A percentile compares a stretch with the other conserved stretches of the same genome.
phyloP scores from a whole-genome alignment of 1,140 invertebrate species.

The Trichonephila clavipes region DNA sequence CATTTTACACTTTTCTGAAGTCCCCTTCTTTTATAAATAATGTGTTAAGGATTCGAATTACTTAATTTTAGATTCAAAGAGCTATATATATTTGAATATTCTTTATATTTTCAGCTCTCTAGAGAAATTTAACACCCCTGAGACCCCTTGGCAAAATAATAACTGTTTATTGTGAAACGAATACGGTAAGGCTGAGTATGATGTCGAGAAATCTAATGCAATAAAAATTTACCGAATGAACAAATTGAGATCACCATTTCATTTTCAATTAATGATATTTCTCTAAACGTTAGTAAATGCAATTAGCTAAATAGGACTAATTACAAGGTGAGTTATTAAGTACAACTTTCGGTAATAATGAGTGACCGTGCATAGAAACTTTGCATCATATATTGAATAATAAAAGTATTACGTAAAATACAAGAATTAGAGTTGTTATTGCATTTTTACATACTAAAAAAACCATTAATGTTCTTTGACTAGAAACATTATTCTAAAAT shows the following conservation, averaged over 20 bases:
- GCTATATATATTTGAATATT: no score
- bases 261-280: not conserved
- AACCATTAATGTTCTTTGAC: no score
- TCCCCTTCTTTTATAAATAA: no score
- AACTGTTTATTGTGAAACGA: not conserved
- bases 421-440: no score
- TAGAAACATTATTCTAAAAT: no score
- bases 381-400: not conserved
- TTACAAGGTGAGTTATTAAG: not conserved
- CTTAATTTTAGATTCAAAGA: no score
- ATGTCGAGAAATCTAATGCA: not conserved
- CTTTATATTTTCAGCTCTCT: no score
- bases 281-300: not conserved
- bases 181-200: not conserved
- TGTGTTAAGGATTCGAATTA: no score
- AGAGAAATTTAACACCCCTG: no score
- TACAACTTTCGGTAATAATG: not conserved
- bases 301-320: not conserved
- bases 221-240: not conserved
- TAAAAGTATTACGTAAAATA: no score
- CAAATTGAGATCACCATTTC: not conserved
- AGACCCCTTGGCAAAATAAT: not conserved
- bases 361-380: not conserved
- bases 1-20: no score
- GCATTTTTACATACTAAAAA: no score